These are phyloP conservation scores for Percopsis omiscomaycus DNA, from an alignment of 2,797 vertebrate species.

Conservation along the genomic window DNA sequence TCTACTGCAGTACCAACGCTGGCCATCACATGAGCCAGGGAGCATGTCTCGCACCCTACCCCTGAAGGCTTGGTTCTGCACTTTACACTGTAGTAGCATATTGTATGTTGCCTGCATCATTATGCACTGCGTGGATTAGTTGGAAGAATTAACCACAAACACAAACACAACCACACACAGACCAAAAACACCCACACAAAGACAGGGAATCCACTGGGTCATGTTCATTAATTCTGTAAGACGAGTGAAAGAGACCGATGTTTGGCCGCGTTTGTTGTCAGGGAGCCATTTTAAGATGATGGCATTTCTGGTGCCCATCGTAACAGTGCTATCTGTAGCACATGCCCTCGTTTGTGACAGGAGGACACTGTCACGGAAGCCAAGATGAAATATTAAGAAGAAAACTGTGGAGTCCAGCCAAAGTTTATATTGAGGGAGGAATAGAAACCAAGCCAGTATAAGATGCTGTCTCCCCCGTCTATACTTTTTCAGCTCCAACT, in stretches of 20 bases:
- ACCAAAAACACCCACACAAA: background rate
- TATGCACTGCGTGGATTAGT: background rate
- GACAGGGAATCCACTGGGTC: background rate
- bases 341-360: constrained; percentile 57
- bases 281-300: constrained; percentile 46
- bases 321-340: constrained; percentile 50
- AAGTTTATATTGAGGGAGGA: constrained; percentile 27
- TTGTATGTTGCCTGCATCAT: background rate
- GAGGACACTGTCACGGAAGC: constrained; percentile 38
- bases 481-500: background rate
- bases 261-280: constrained; percentile 10
- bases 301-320: constrained; percentile 53
- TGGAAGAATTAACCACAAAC: background rate
- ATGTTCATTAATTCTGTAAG: constrained; percentile 14
- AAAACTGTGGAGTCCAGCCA: constrained; percentile 39
- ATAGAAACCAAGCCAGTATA: background rate
- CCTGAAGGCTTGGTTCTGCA: background rate
- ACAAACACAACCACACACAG: background rate
- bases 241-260: constrained; percentile 37
- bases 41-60: too few relatives aligned
- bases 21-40: too few relatives aligned
- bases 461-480: background rate
- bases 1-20: too few relatives aligned
- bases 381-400: constrained; percentile 31
- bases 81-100: background rate